Base-by-base conservation (phyloP, 2,113 vertebrate genomes). In the Gobiocypris rarus region DNA sequence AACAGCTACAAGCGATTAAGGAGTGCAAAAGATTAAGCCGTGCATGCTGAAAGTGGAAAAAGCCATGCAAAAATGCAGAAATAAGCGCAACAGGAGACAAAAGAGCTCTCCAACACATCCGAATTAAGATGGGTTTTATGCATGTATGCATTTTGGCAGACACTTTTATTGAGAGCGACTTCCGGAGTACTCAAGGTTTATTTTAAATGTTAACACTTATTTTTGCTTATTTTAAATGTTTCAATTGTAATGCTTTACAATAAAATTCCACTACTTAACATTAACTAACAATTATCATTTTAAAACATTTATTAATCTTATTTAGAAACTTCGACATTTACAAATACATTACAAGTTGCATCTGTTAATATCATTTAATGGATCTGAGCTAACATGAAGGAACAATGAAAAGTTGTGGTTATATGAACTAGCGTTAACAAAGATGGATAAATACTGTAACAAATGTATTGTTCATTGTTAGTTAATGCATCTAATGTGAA, bases 61-160 rank as follows among this genome's bases (percentile, higher is more conserved):
- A 50, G 67, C 67, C n/a, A 56, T 59, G 28, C 63, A 71, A 28
- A 67, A 71, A 26, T 45, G 74, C 59, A 82, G 58, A 54, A 54
- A 54, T 54, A 54, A 22, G 48, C 48, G 63, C 81, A 43, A 31
- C 69, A 38, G 48, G 15, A 26, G 41, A 19, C 34, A 63, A 43
- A 34, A 7, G 26, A 87, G 82, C 76, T 52, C 82, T 83, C 67
- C 63, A 26, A 63, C 31, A 15, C 52, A 9, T 38, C 41, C 81
- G 63, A 43, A 65, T 45, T 3, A 24, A 56, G 22, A 48, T 74
- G 41, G 38, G 17, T 43, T 69, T 71, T 41, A 5, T 43, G 2
- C 65, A 38, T 17, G 8, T 38, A 67, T 34, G 63, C 7, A 67
- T 67, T n/a, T 69, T 69, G 17, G 31, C 19, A 69, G 31, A 38